Base-by-base conservation (phyloP, 2,113 vertebrate species). In the Ginglymostoma cirratum region DNA sequence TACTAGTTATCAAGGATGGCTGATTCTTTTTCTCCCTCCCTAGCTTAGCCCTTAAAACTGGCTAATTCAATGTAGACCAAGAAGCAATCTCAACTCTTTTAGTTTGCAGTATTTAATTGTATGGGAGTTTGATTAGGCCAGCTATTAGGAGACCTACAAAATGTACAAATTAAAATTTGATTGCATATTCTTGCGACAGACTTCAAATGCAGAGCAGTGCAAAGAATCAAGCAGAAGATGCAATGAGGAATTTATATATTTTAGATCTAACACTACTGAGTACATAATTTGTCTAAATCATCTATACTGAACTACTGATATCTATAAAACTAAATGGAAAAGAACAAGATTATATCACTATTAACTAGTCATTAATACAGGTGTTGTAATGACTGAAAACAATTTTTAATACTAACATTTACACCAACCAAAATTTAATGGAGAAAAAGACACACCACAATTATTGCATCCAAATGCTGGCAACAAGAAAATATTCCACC, bases 141-240 rank as follows among this genome's bases (percentile, higher is more conserved):
- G 30, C 23, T 48, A 89, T 89, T 23, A 34, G 48, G 24, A 30
- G 30, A 89, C 23, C 52, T 30, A 83, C 38, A 83, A 72, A 42
- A 95, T 94, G 38, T 34, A 45, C 93, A 72, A 72, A 34, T 95
- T 72, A 95, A 95, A 95, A 72, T 48, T 5, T 76, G 69, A 72
- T 95, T 48, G 30, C 45, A 95, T 45, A 34, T 30, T 95, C 67
- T 27, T 95, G 67, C 42, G 76, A 27, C 42, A 30, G 48, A 48
- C 42, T 17, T 72, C 27, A 45, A 95, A 52, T 72, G 34, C 24
- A 52, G 24, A 48, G 67, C 67, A 30, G 38, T 95, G 42, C 55
- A 34, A 34, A 45, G 42, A 72, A 72, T 95, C 21, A 72, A 45
- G 24, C 42, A 95, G 42, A 52, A 72, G 7, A 72, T n/a, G 48